These are phyloP conservation scores for Glossophaga mutica DNA, from an alignment of 2,797 vertebrate genomes.

Conservation along the genomic window DNA sequence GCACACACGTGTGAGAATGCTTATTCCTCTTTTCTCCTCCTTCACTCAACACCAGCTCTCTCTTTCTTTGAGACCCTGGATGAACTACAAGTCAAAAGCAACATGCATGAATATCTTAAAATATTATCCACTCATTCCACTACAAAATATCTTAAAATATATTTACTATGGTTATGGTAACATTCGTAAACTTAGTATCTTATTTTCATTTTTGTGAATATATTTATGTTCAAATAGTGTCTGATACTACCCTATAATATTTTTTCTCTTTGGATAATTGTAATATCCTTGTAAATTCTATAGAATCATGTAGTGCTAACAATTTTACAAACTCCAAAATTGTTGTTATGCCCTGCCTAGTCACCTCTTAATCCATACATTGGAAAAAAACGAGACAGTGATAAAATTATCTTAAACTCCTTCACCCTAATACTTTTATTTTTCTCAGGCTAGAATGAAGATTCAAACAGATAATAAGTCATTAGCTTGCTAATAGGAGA, in stretches of 20 bases:
- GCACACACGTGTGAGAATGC: neutral
- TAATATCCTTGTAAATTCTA: neutral
- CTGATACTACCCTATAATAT: neutral
- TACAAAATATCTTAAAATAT: neutral
- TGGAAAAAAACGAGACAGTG: neutral
- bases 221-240: neutral
- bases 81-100: neutral
- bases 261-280: neutral
- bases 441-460: neutral
- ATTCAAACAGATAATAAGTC: constrained; percentile 3
- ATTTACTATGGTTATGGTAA: neutral
- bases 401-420: neutral
- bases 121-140: neutral
- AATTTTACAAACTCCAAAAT: neutral
- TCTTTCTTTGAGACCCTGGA: neutral
- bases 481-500: neutral
- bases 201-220: neutral
- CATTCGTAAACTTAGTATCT: neutral
- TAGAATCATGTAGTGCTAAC: neutral
- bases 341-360: neutral
- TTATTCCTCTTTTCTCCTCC: neutral
- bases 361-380: neutral
- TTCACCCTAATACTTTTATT: neutral
- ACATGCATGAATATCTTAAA: neutral
- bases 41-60: neutral